phyloP scores from a whole-genome alignment of 2,113 vertebrate genomes.

The Corapipo altera region DNA sequence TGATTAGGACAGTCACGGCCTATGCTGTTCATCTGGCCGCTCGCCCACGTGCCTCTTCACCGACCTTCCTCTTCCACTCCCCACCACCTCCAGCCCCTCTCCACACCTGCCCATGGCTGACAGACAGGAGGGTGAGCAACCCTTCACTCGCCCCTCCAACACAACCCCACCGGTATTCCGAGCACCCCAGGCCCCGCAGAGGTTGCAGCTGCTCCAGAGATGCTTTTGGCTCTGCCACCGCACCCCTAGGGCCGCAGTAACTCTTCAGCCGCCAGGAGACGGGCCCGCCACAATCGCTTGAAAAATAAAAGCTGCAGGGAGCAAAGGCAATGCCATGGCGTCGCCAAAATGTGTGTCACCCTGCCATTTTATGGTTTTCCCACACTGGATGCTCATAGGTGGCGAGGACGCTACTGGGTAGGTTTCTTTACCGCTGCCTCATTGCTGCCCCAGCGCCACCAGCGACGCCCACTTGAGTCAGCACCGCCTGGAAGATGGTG shows the following conservation, averaged over 20 bases:
- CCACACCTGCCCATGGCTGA: accelerated
- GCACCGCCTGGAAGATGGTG: accelerated
- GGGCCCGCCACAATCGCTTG: accelerated
- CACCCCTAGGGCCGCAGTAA: accelerated
- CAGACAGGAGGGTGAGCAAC: background rate
- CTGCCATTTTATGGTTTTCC: background rate
- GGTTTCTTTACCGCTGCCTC: background rate
- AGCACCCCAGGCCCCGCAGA: background rate
- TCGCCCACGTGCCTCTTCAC: accelerated
- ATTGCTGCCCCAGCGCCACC: background rate
- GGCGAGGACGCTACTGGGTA: accelerated
- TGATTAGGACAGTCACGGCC: background rate
- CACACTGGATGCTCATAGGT: accelerated
- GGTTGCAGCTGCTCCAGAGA: too few relatives aligned
- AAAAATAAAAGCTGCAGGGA: accelerated
- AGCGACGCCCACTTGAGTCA: accelerated
- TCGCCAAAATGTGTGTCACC: background rate
- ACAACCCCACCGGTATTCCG: too few relatives aligned
- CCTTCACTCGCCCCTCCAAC: accelerated
- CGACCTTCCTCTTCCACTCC: too few relatives aligned
- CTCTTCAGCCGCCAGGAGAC: accelerated
- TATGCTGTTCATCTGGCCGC: accelerated
- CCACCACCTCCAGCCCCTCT: background rate
- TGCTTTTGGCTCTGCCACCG: accelerated
- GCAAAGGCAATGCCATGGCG: accelerated